Percentiles rank a stretch among this genome's conserved stretches.
phyloP scores from a whole-genome alignment of 2,113 vertebrate genomes.

The Thunnus maccoyii region DNA sequence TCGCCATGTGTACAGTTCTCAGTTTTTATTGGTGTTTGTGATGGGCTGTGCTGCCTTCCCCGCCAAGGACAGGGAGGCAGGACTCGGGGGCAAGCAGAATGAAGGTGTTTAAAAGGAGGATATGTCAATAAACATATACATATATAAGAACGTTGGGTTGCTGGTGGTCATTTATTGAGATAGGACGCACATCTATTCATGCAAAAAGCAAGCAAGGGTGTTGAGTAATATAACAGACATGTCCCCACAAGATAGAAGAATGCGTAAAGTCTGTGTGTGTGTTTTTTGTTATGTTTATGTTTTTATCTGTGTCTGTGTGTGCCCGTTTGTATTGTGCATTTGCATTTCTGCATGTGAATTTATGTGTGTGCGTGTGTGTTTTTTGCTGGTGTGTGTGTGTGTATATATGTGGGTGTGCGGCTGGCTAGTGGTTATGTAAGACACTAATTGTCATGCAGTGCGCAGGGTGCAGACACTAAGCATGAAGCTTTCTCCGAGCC shows the following conservation, averaged over 20 bases:
- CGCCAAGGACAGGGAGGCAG: constrained; percentile 26
- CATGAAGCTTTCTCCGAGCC: constrained; percentile 63
- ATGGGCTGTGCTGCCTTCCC: constrained; percentile 23
- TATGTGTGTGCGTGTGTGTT: constrained; percentile 19
- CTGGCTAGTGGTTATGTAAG: constrained; percentile 73
- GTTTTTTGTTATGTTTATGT: constrained; percentile 57
- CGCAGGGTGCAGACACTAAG: constrained; percentile 62
- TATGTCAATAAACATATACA: constrained; percentile 37
- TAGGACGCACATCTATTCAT: neutral
- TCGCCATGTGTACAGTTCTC: constrained; percentile 35
- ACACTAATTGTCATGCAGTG: constrained; percentile 77
- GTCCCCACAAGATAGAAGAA: constrained; percentile 42
- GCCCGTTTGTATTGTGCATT: constrained; percentile 17
- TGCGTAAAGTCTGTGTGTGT: constrained; percentile 45
- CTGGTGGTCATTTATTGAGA: constrained; percentile 27
- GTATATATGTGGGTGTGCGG: constrained; percentile 55
- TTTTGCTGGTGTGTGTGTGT: constrained; percentile 24
- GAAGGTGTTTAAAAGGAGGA: constrained; percentile 32
- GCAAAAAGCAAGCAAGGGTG: constrained; percentile 36
- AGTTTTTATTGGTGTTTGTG: constrained; percentile 58
- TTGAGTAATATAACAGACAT: constrained; percentile 55
- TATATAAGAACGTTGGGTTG: neutral
- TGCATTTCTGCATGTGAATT: constrained; percentile 26
- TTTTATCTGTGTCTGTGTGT: constrained; percentile 24
- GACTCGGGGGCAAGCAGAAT: neutral